Evolutionary conservation across 2,888 invertebrate species (phyloP).

Genomic region (Polydrusus cervinus): DNA sequence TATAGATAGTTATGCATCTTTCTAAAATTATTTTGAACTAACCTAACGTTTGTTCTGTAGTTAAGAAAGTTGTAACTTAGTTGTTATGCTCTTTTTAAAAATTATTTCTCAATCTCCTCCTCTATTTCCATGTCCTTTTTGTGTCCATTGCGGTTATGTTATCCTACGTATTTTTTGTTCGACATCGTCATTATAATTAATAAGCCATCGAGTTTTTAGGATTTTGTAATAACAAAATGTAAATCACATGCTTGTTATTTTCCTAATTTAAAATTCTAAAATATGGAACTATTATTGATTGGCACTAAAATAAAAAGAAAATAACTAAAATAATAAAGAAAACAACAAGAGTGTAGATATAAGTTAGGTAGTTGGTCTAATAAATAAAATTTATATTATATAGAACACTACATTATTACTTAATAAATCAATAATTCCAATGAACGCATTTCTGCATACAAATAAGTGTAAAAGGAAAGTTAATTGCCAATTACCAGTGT

Average conservation of each 20-base stretch:
- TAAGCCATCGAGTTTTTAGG: too few species aligned
- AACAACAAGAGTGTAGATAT: slow-evolving; percentile 34
- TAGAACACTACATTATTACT: slow-evolving; percentile 60
- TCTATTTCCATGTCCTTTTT: too few species aligned
- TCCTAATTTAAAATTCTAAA: slow-evolving; percentile 22
- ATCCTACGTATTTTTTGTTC: too few species aligned
- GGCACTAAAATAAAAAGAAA: slow-evolving; percentile 35
- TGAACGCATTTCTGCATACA: slow-evolving; percentile 60
- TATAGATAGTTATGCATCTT: too few species aligned
- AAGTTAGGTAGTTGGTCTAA: slow-evolving; percentile 50
- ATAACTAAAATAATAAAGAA: slow-evolving; percentile 35
- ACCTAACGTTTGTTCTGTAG: too few species aligned
- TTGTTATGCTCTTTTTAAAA: too few species aligned
- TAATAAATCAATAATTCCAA: slow-evolving; percentile 62
- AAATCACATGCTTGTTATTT: not conserved
- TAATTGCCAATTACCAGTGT: slow-evolving; percentile 61
- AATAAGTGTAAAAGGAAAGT: slow-evolving; percentile 60
- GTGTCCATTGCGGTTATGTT: too few species aligned
- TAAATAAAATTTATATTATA: slow-evolving; percentile 59
- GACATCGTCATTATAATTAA: too few species aligned
- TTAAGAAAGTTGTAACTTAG: too few species aligned
- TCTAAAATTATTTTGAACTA: too few species aligned
- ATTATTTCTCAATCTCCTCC: too few species aligned
- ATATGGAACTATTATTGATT: slow-evolving; percentile 30
- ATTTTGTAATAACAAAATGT: too few species aligned